A percentile compares a stretch with the other conserved stretches of the same genome.
phyloP scores from a whole-genome alignment of 2,888 invertebrate genomes.

The Papilio protenor region DNA sequence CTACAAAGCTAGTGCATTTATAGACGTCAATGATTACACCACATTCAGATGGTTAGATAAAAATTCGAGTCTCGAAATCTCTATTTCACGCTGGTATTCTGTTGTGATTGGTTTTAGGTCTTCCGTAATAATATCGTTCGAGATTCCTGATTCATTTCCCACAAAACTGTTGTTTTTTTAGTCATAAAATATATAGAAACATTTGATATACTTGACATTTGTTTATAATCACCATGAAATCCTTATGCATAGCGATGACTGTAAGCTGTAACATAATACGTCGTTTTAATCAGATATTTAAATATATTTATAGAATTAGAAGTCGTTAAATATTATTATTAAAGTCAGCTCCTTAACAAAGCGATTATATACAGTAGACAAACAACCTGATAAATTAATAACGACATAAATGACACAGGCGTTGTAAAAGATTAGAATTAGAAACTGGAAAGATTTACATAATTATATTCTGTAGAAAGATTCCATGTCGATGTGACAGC shows the following conservation, averaged over 20 bases:
- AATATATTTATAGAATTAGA: not conserved
- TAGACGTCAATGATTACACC: not conserved
- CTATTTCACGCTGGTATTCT: too few species aligned
- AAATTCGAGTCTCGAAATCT: too few species aligned
- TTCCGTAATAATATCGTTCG: not conserved
- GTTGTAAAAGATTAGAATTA: slow-evolving; percentile 12
- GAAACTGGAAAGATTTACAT: slow-evolving; percentile 32
- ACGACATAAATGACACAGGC: slow-evolving; percentile 17
- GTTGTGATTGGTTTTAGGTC: too few species aligned
- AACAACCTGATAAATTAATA: slow-evolving; percentile 18
- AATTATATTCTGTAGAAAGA: slow-evolving; percentile 13
- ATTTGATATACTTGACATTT: not conserved
- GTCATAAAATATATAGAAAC: not conserved
- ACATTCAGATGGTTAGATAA: not conserved
- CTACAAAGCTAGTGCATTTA: too few species aligned
- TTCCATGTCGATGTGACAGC: slow-evolving; percentile 12
- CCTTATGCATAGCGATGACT: not conserved
- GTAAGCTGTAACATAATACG: not conserved
- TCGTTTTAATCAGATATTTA: not conserved
- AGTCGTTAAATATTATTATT: slow-evolving; percentile 21
- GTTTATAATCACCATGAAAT: not conserved
- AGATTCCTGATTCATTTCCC: not conserved
- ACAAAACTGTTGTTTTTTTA: not conserved
- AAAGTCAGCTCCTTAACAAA: slow-evolving; percentile 11
- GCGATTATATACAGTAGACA: not conserved